Evolutionary conservation across 2,797 vertebrate species (phyloP), one percentile per base, ranked within the genome.

Genomic region (Heliangelus exortis): DNA sequence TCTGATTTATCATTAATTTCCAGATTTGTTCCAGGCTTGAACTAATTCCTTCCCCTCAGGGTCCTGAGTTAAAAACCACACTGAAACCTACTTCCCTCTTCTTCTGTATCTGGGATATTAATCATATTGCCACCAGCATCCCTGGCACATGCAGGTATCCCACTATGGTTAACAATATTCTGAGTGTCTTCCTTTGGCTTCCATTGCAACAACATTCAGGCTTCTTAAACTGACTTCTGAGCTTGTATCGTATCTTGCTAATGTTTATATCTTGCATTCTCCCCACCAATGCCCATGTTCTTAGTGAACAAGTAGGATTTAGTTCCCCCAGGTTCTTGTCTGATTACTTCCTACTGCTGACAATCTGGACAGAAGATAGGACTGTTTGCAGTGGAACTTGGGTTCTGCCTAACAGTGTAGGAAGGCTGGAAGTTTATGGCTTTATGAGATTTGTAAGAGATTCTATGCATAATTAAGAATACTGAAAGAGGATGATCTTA

Each of bases 1-100:
- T 96, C 96, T 97, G 87, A 95, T 96, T 97, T 96, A 96, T 97
- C 94, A 96, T 96, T 97, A 96, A 93, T 96, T 97, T 97, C 89
- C 94, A 85, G 87, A 90, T 92, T 93, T 95, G 95, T 94, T 97
- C 95, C 95, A 93, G 94, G 76, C 91, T 95, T 92, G 84, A 92
- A 76, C 86, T 91, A 95, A 95, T 95, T 96, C 93, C 76, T 69
- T 95, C 43, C 93, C 95, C 86, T 76, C 51, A 81, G 88, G 92
- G 67, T 95, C 78, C 36, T 69, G 77, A 94, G 94, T 93, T 93
- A 89, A 94, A 96, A 96, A 91, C 90, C 77, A 69, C 17, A 21
- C 85, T 90, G 95, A 90, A 90, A 87, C 84, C 59, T 55, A 36
- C 93, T 83, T 95, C 83, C 71, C 80, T 81, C 53, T 80, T 82